Percentiles rank a stretch among this genome's conserved stretches.
Evolutionary conservation across 2,888 invertebrate genomes (phyloP).

Genomic region (Tiphia femorata): DNA sequence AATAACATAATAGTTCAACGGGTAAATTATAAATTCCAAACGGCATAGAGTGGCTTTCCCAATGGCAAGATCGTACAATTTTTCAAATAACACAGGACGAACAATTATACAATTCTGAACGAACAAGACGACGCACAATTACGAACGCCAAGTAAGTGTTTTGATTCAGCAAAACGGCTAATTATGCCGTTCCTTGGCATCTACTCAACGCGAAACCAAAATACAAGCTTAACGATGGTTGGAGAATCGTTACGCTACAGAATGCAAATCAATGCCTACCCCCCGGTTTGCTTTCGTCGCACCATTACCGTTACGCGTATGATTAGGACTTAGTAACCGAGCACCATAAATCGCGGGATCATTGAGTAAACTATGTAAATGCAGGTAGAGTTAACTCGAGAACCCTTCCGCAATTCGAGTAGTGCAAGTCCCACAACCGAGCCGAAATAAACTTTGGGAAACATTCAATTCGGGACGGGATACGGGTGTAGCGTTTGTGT

Average conservation of each 20-base stretch:
- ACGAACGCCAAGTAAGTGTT: no score
- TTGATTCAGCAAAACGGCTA: no score
- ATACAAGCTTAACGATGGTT: no score
- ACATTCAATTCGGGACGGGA: slow-evolving; percentile 19
- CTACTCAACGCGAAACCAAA: no score
- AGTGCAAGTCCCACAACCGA: slow-evolving; percentile 32
- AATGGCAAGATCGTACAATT: no score
- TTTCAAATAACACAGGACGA: no score
- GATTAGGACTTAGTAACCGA: slow-evolving; percentile 43
- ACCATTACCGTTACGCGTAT: slow-evolving; percentile 34
- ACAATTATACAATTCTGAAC: no score
- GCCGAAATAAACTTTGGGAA: slow-evolving; percentile 23
- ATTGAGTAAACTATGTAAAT: slow-evolving; percentile 21
- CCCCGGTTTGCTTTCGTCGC: slow-evolving; percentile 29
- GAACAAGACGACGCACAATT: no score
- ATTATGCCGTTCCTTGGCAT: no score
- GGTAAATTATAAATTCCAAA: no score
- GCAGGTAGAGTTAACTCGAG: slow-evolving; percentile 8
- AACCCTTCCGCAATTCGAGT: slow-evolving; percentile 21
- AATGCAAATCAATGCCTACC: slow-evolving; percentile 11
- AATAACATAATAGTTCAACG: no score
- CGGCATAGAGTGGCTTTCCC: no score
- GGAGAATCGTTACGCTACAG: background rate
- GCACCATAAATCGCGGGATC: slow-evolving; percentile 31
- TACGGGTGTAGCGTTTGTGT: slow-evolving; percentile 15